These are phyloP conservation scores for Corythucha ciliata DNA, from an alignment of 2,888 invertebrate genomes.

Conservation along the genomic window DNA sequence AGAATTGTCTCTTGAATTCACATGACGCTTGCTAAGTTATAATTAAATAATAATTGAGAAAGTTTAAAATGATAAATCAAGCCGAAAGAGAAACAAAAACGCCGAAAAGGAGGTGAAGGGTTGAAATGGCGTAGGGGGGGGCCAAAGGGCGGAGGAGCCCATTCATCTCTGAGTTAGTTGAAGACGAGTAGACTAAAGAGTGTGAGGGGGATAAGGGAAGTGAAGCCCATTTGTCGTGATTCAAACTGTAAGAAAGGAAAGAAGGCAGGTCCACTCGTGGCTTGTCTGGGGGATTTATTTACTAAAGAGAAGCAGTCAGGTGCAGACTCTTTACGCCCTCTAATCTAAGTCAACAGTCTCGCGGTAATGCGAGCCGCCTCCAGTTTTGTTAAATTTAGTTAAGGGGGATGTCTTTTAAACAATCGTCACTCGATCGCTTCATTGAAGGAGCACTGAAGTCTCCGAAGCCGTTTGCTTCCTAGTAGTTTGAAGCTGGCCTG, in stretches of 20 bases:
- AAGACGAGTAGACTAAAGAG: too few species aligned
- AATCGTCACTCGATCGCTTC: too few species aligned
- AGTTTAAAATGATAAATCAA: slow-evolving; percentile 25
- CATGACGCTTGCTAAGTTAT: slow-evolving; percentile 17
- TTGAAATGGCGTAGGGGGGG: slow-evolving; percentile 1
- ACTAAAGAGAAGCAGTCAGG: slow-evolving; percentile 19
- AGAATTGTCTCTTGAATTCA: too few species aligned
- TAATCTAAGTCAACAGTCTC: slow-evolving; percentile 23
- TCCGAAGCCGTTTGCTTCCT: too few species aligned
- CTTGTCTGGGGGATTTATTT: slow-evolving; percentile 18
- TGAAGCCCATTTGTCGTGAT: slow-evolving; percentile 18
- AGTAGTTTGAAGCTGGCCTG: too few species aligned
- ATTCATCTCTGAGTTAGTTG: slow-evolving; percentile 12
- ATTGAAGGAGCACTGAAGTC: too few species aligned
- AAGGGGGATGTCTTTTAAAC: too few species aligned
- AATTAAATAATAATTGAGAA: slow-evolving; percentile 26
- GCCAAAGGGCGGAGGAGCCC: slow-evolving; percentile 1
- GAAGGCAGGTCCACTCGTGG: slow-evolving; percentile 12
- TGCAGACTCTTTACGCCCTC: slow-evolving; percentile 14
- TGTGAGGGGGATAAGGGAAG: too few species aligned
- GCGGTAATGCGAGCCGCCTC: too few species aligned
- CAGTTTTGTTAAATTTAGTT: too few species aligned
- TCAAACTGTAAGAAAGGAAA: slow-evolving; percentile 16
- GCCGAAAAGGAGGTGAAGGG: slow-evolving; percentile 5
- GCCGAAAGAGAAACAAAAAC: not conserved